Evolutionary conservation across 2,797 vertebrate genomes (phyloP), one percentile per base, ranked within the genome.

Genomic region (Poliocrania exsul): DNA sequence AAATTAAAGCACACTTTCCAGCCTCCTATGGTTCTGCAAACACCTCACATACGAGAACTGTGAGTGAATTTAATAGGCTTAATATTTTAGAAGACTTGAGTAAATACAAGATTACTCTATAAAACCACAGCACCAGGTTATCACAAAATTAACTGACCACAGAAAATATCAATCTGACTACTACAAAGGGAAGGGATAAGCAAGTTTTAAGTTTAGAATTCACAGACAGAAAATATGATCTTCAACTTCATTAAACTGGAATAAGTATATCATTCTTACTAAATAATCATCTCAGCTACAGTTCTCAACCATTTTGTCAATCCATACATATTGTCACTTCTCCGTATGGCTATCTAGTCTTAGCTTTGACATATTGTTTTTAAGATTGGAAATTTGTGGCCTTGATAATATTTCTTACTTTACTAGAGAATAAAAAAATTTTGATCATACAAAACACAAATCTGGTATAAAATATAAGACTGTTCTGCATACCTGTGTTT

Each of bases 401-500:
- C 28, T 50, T 56, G 35, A 23, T 64, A 62, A 85, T 18, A 26
- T 78, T 82, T 62, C 20, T 75, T 11, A 75, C 7, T 65, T 37
- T 21, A 65, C 31, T 3, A 73, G n/a, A 56, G 20, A 93, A 83
- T 40, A 25, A 94, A 91, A 91, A 64, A 57, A 13, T 44, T 20
- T 44, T 74, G 53, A 93, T 38, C 29, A n/a, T 29, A 81, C 12
- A 33, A 85, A 69, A 83, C 17, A 73, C 0, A 19, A 60, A 80
- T n/a, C 29, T 20, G 13, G 15, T 35, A 72, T 49, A 57, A 46
- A 81, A 93, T 44, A 95, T 72, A 82, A 93, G 49, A 60, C 16
- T 42, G 2, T 44, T 87, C 80, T 89, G 67, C 97, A 84, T 98
- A 98, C 98, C 98, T 98, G 97, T 81, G 97, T 96, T 81, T 97